Conservation (phyloP, 2,113 vertebrate species). For the Panthera uncia region DNA sequence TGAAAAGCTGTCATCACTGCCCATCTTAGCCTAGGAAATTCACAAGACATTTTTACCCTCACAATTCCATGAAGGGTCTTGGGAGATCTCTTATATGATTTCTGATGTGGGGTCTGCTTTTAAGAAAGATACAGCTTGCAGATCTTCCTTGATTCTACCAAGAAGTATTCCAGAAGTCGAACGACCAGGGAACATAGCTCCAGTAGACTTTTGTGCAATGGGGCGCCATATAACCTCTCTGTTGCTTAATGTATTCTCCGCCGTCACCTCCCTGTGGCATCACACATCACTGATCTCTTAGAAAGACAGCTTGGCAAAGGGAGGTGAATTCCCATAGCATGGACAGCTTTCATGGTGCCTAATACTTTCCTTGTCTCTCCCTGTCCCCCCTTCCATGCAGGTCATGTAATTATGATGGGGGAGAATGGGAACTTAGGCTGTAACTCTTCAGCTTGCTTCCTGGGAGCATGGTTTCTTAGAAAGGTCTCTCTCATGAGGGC, state of each 20-base stretch:
- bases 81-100: not conserved
- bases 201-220: conserved; percentile 9
- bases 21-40: conserved; percentile 31
- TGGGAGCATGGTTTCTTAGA: conserved; percentile 45
- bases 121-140: not conserved
- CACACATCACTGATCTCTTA: not conserved
- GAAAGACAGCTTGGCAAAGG: conserved; percentile 32
- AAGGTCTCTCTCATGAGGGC: not conserved
- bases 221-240: not conserved
- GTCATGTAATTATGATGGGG: conserved; percentile 53
- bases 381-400: conserved; percentile 20
- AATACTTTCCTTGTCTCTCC: not conserved
- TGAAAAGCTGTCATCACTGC: not conserved
- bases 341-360: conserved; percentile 45
- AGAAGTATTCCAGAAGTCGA: conserved; percentile 46
- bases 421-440: conserved; percentile 12
- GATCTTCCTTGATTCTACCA: conserved; percentile 23
- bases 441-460: conserved; percentile 38
- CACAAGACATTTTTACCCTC: not conserved
- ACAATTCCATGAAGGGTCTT: not conserved
- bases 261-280: not conserved
- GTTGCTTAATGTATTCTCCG: conserved; percentile 20
- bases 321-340: conserved; percentile 29
- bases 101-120: not conserved
- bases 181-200: conserved; percentile 20